Evolutionary conservation across 2,797 vertebrate species (phyloP).

Genomic region (Alcedo quadribrachys): DNA sequence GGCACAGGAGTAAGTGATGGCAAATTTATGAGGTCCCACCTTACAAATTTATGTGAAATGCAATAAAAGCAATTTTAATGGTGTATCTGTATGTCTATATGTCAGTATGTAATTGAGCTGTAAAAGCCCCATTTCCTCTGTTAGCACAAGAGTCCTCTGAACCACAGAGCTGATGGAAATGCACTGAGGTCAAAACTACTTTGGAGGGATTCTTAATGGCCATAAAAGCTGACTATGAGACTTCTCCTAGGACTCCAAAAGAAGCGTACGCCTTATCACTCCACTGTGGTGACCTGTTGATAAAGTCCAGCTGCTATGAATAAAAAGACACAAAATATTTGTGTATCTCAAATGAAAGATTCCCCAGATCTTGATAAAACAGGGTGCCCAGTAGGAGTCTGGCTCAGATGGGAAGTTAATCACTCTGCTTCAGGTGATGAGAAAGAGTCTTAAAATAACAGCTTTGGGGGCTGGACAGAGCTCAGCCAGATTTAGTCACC

Average conservation of each 20-base stretch:
- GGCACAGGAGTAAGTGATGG: constrained; percentile 9
- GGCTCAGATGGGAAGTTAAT: background rate
- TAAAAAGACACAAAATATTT: background rate
- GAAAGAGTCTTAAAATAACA: background rate
- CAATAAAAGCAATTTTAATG: constrained; percentile 15
- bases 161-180: background rate
- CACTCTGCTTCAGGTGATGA: background rate
- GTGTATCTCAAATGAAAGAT: constrained; percentile 8
- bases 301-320: constrained; percentile 23
- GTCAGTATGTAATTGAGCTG: background rate
- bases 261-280: background rate
- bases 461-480: background rate
- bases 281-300: constrained; percentile 2
- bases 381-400: background rate
- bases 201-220: background rate
- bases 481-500: background rate
- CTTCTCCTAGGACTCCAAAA: background rate
- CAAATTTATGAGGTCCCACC: constrained; percentile 35
- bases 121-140: constrained; percentile 35
- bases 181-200: background rate
- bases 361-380: background rate
- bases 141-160: background rate
- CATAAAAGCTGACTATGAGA: background rate
- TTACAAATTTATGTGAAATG: background rate
- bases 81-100: background rate